Evolutionary conservation across 2,113 vertebrate species (phyloP).

Genomic region (Propithecus coquereli): DNA sequence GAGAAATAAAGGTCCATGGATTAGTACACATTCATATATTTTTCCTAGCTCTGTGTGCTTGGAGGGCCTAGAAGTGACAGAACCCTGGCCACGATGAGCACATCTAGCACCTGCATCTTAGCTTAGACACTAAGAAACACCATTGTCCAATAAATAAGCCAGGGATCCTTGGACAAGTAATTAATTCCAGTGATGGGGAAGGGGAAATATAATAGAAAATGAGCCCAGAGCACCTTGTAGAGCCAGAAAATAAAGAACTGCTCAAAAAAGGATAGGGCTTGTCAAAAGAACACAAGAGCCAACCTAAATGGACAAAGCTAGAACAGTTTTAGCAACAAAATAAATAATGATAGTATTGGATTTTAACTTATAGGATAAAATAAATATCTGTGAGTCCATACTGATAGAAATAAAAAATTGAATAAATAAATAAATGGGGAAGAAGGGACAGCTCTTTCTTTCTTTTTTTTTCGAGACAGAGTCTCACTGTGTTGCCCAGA

Average conservation of each 20-base stretch:
- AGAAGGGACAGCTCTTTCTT: neutral
- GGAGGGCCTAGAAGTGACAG: neutral
- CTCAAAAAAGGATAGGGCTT: neutral
- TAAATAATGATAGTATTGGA: neutral
- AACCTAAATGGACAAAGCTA: neutral
- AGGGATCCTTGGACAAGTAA: neutral
- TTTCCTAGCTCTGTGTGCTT: neutral
- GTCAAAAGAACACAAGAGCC: neutral
- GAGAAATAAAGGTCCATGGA: neutral
- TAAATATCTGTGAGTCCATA: neutral
- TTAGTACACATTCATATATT: neutral
- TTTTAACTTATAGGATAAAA: conserved; percentile 7
- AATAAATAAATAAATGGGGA: neutral
- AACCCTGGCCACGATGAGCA: neutral
- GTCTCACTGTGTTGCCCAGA: no score
- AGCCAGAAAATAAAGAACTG: neutral
- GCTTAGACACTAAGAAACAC: neutral
- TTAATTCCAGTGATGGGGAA: neutral
- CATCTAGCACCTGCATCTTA: neutral
- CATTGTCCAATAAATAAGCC: neutral
- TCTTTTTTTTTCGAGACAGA: no score
- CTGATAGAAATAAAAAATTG: neutral
- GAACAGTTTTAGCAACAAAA: neutral
- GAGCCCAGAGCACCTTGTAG: neutral
- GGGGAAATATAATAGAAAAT: neutral